A percentile compares a stretch with the other conserved stretches of the same genome.
Evolutionary conservation across 1,140 invertebrate species (phyloP).

Genomic region (Trialeurodes vaporariorum): DNA sequence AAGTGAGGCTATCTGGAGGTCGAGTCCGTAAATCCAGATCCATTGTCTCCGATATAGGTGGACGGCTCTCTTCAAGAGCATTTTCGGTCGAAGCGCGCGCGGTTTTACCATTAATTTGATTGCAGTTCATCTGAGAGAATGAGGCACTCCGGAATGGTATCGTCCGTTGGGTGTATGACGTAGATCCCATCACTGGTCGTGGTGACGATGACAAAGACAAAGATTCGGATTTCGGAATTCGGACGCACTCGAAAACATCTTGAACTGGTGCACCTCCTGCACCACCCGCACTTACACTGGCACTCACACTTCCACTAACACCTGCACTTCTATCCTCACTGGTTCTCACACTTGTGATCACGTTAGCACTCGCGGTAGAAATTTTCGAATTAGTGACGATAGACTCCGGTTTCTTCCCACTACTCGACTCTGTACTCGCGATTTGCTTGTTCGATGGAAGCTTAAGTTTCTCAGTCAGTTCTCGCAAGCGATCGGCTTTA

Average conservation of each 20-base stretch:
- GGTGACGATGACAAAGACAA: too few species aligned
- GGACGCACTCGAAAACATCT: constrained; percentile 28
- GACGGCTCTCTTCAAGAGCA: constrained; percentile 4
- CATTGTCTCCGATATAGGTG: constrained; percentile 3
- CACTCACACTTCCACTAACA: constrained; percentile 5
- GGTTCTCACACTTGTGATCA: constrained; percentile 17
- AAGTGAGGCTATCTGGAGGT: constrained; percentile 4
- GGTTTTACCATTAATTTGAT: constrained; percentile 34
- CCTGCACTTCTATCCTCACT: constrained; percentile 11
- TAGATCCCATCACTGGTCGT: constrained; percentile 42
- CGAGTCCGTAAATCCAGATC: background rate
- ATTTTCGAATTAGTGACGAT: constrained; percentile 4
- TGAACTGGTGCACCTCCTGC: constrained; percentile 26
- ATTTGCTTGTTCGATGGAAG: constrained; percentile 22
- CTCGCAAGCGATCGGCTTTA: constrained; percentile 55
- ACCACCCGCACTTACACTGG: background rate
- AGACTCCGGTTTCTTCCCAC: constrained; percentile 7
- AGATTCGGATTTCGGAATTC: too few species aligned
- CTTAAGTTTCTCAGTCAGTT: constrained; percentile 60
- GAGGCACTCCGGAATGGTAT: constrained; percentile 65
- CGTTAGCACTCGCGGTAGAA: constrained; percentile 30
- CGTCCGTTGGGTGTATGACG: constrained; percentile 43
- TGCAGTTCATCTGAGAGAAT: constrained; percentile 67
- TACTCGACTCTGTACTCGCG: constrained; percentile 5
- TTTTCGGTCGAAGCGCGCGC: too few species aligned